A percentile compares a stretch with the other conserved stretches of the same genome.
phyloP scores from a whole-genome alignment of 2,888 invertebrate genomes.

The Diloba caeruleocephala region DNA sequence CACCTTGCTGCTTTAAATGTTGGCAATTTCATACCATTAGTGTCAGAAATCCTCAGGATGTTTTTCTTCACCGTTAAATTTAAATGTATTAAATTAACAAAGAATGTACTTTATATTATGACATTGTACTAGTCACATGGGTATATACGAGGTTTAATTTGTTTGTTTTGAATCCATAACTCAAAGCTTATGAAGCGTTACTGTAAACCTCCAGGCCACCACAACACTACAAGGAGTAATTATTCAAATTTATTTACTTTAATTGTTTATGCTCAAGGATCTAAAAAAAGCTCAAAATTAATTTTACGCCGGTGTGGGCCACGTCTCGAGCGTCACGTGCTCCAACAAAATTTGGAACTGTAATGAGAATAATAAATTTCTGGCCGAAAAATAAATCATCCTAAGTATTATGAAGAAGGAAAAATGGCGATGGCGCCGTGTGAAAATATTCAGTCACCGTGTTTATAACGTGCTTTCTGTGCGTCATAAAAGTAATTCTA shows the following conservation, averaged over 20 bases:
- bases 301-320: conserved; percentile 41
- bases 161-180: background rate
- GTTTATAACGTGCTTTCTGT: conserved; percentile 28
- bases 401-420: conserved; percentile 59
- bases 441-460: conserved; percentile 53
- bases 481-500: conserved; percentile 42
- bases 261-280: conserved; percentile 31
- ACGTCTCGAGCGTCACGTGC: conserved; percentile 63
- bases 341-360: conserved; percentile 62
- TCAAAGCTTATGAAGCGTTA: background rate
- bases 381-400: conserved; percentile 65
- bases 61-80: too few species aligned
- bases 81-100: too few species aligned
- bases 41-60: too few species aligned
- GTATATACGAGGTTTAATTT: too few species aligned
- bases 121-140: too few species aligned
- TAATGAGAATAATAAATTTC: conserved; percentile 73
- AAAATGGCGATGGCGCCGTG: conserved; percentile 46
- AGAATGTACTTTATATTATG: too few species aligned
- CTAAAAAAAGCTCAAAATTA: conserved; percentile 39
- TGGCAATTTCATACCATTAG: too few species aligned
- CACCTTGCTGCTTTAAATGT: too few species aligned
- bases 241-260: conserved; percentile 31
- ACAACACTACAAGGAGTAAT: background rate
- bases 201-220: background rate